Evolutionary conservation across 2,888 invertebrate genomes (phyloP), one percentile per base, ranked within the genome.

Genomic region (Drosophila mayaguana): DNA sequence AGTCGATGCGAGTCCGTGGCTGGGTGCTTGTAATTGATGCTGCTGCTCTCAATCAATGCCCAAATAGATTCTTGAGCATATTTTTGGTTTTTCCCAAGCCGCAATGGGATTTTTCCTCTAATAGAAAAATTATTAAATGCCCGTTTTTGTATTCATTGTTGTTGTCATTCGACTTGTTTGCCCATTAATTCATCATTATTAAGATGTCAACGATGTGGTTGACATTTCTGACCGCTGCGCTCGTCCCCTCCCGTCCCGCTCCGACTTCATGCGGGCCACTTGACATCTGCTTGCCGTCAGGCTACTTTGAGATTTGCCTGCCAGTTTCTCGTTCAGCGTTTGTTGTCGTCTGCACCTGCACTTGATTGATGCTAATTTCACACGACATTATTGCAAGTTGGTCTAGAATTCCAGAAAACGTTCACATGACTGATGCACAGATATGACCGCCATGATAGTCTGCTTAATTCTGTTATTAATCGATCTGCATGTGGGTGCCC

Each of bases 181-280:
- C 82, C 88, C 88, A 91, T 91, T 91, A 91, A 91, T 91, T 90
- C 91, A 91, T 91, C 91, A 91, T 91, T 91, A 91, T 91, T 91
- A 91, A 88, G 90, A 86, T 90, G 91, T 91, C 91, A 91, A 79
- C 90, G 78, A 81, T 79, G 85, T 73, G 84, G 90, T 91, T 91
- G 90, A 90, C 90, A 88, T 89, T 89, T 88, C 62, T 82, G 78
- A 76, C 80, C 75, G 54, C 56, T 36, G 34, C 48, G 32, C 64
- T 18, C 54, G 12, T 32, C 45, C 25, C 57, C 20, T 46, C 20
- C 34, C 50, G 54, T 59, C 43, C 45, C 9, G 9, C 2, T 25
- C 38, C 55, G 56, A 55, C 46, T 43, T 43, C 60, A 88, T 86
- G 89, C 89, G 89, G 89, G 89, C 84, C 89, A 87, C 87, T 88